A percentile compares a stretch with the other conserved stretches of the same genome.
Evolutionary conservation across 2,113 vertebrate genomes (phyloP).

Genomic region (Misgurnus mizolepis): DNA sequence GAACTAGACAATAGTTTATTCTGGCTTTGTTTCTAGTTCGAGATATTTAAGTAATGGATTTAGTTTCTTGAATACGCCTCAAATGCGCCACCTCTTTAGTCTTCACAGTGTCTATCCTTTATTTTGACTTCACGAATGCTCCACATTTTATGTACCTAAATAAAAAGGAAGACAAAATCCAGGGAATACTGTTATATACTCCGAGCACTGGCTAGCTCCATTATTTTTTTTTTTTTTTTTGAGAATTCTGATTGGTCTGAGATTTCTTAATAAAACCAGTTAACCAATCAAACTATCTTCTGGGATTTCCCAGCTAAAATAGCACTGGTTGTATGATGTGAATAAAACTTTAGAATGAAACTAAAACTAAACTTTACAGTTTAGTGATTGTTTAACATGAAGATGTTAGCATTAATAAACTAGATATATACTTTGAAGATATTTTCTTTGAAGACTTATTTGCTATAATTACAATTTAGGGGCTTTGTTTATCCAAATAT

Average conservation of each 20-base stretch:
- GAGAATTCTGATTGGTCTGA: constrained; percentile 70
- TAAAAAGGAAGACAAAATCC: constrained; percentile 23
- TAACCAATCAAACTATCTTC: constrained; percentile 64
- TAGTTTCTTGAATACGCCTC: constrained; percentile 2
- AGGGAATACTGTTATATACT: constrained; percentile 44
- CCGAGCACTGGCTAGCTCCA: constrained; percentile 19
- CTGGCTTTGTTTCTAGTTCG: neutral
- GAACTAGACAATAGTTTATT: neutral
- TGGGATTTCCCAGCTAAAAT: constrained; percentile 36
- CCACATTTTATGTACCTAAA: constrained; percentile 20
- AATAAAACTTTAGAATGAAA: neutral
- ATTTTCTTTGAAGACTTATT: neutral
- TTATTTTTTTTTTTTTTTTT: constrained; percentile 50
- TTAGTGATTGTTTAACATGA: constrained; percentile 4
- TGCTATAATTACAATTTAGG: neutral
- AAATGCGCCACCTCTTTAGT: neutral
- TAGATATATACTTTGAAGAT: neutral
- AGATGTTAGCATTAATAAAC: constrained; percentile 10
- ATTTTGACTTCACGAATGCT: constrained; percentile 22
- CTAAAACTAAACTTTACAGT: neutral
- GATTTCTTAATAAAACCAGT: constrained; percentile 76
- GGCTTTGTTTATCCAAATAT: too few relatives aligned
- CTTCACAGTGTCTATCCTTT: neutral
- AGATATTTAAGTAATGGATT: neutral
- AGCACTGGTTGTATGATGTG: constrained; percentile 21